Evolutionary conservation across 2,113 vertebrate species (phyloP), one percentile per base, ranked within the genome.

Genomic region (Hiodon tergisus): DNA sequence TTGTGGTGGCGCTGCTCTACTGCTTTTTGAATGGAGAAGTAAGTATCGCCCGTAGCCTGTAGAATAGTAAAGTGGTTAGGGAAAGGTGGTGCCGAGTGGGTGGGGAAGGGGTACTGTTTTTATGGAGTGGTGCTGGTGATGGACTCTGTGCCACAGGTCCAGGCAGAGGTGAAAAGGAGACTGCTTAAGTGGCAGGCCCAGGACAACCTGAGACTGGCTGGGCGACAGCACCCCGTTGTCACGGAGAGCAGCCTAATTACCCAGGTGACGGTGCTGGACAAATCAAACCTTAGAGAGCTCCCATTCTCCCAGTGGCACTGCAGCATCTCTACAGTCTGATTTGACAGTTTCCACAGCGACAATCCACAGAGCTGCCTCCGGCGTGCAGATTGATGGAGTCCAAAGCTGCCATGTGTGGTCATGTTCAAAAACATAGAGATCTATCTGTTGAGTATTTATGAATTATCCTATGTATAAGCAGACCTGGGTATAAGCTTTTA

Each of bases 1-100:
- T 98, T 83, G 93, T 95, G 53, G 96, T 99, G 77, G 95, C 96
- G 1, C 73, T 98, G n/a, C 93, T 98, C 71, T 99, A 99, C 87
- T 99, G 97, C 82, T 98, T 99, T 89, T 94, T 98, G 85, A 98
- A 99, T 1, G 92, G 93, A 71, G 97, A 98, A 93, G 97, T 99
- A 83, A 88, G 94, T 88, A 10, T 51, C 31, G 31, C 31, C 31
- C 31, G 31, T 31, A 31, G 31, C 31, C 31, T 31, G 31, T 31
- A 31, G 31, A 31, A 31, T 31, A 31, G 31, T 31, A 31, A 31
- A 31, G 31, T 31, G 31, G 31, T 31, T 31, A 31, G 31, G 31
- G 31, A 31, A 31, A 31, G 31, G 31, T 31, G 31, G 6, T 67
- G 60, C 17, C 58, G n/a, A 31, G 16, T 4, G 51, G 4, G 16